phyloP scores from a whole-genome alignment of 2,888 invertebrate genomes.

The Sepioteuthis lessoniana region DNA sequence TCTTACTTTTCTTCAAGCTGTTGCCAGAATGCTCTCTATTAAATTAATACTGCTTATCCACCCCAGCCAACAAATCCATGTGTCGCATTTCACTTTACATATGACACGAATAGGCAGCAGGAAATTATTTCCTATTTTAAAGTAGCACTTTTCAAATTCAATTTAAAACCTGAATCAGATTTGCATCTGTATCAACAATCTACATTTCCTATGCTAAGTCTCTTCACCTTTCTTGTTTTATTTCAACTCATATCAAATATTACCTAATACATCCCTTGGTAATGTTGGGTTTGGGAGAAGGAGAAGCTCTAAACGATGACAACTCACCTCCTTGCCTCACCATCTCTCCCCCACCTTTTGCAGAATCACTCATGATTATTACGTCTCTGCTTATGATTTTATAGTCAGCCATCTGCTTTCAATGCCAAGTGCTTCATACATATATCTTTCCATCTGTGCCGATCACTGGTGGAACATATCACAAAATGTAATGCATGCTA shows the following conservation, averaged over 20 bases:
- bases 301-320: neutral
- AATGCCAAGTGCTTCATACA: neutral
- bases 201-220: constrained; percentile 23
- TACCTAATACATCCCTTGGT: neutral
- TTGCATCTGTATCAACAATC: constrained; percentile 33
- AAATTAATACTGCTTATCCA: constrained; percentile 33
- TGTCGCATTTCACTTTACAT: constrained; percentile 33
- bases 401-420: constrained; percentile 14
- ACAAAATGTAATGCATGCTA: constrained; percentile 20
- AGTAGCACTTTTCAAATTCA: constrained; percentile 33
- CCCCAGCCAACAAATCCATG: constrained; percentile 33
- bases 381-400: neutral
- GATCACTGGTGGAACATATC: neutral
- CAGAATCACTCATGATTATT: constrained; percentile 21
- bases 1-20: neutral
- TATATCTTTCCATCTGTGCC: neutral
- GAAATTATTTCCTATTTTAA: constrained; percentile 33
- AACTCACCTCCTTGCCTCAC: neutral
- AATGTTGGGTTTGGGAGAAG: neutral
- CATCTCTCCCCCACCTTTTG: neutral
- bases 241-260: constrained; percentile 8
- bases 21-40: constrained; percentile 33
- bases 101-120: constrained; percentile 33
- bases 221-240: constrained; percentile 23
- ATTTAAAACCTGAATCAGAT: constrained; percentile 13